Evolutionary conservation across 2,797 vertebrate genomes (phyloP).

Genomic region (Cetoscarus ocellatus): DNA sequence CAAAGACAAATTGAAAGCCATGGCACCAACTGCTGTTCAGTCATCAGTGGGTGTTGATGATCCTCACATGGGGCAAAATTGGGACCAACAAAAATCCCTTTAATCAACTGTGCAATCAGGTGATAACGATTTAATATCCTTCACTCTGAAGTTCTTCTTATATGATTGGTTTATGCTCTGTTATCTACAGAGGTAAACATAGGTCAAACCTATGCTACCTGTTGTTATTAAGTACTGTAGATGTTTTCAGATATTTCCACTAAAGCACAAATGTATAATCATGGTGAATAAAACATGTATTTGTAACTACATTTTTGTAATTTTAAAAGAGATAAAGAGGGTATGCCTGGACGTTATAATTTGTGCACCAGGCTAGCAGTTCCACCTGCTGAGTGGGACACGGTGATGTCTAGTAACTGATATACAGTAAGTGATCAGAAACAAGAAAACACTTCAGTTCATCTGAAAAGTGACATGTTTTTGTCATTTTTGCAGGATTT

Average conservation of each 20-base stretch:
- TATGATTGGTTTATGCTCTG: slow-evolving; percentile 41
- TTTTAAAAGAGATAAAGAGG: no score
- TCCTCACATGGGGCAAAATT: slow-evolving; percentile 39
- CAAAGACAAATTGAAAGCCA: slow-evolving; percentile 62
- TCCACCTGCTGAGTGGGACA: no score
- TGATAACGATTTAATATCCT: slow-evolving; percentile 68
- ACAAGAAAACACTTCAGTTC: no score
- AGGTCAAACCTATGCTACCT: neutral
- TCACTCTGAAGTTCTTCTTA: slow-evolving; percentile 49
- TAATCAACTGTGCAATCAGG: slow-evolving; percentile 70
- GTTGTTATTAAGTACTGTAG: neutral
- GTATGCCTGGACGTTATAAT: no score
- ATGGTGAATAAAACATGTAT: neutral
- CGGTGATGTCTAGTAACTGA: no score
- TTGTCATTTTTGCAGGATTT: no score
- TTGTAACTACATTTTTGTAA: neutral
- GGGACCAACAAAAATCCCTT: slow-evolving; percentile 52
- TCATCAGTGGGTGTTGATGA: slow-evolving; percentile 44
- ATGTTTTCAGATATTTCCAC: neutral
- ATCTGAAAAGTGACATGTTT: no score
- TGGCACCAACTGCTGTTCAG: slow-evolving; percentile 24
- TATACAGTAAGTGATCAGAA: no score
- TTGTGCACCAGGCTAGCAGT: no score
- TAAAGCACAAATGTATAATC: slow-evolving; percentile 2
- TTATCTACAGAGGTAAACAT: neutral